Evolutionary conservation across 2,888 invertebrate genomes (phyloP), one percentile per base, ranked within the genome.

Genomic region (Platynereis dumerilii): DNA sequence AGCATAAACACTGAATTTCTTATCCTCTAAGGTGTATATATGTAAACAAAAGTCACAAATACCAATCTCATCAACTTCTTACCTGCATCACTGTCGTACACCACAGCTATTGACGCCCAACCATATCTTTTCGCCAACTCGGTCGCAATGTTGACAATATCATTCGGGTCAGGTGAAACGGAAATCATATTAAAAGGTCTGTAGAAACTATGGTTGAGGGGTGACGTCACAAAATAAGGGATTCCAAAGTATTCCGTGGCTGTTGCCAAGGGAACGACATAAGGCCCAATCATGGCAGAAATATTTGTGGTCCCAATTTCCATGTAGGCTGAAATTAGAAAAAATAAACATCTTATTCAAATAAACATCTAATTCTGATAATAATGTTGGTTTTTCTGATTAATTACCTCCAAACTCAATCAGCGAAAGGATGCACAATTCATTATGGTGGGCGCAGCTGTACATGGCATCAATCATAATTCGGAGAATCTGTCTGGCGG

Each of bases 221-320:
- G 59, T 15, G 76, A 73, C n/a, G 78, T 80, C 59, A 80, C 77
- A 58, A 80, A 74, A 63, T 77, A 81, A 0, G 79, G 78, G 5
- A 80, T 74, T 26, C 76, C 75, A 22, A 75, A 70, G 62, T 75
- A 69, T 56, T 77, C 74, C 1, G 77, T 72, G 26, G 77, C 76
- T 3, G 71, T 66, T 1, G 76, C 77, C 39, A 75, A 72, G 10
- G 75, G 62, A 59, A 74, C 69, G 54, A 72, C 72, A 68, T 75
- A 80, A 2, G 75, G 74, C 7, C 80, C 81, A 17, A 81, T 74
- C 26, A 80, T 64, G 1, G 76, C 78, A n/a, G 73, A 69, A 1
- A 78, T 69, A 34, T 72, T 72, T 1, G 57, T 57, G 2, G 65
- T 63, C 5, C 70, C 69, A 12, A 70, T 65, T 24, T 69, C 65